A percentile compares a stretch with the other conserved stretches of the same genome.
Conservation (phyloP, 2,888 invertebrate species). For the Catocala nupta region DNA sequence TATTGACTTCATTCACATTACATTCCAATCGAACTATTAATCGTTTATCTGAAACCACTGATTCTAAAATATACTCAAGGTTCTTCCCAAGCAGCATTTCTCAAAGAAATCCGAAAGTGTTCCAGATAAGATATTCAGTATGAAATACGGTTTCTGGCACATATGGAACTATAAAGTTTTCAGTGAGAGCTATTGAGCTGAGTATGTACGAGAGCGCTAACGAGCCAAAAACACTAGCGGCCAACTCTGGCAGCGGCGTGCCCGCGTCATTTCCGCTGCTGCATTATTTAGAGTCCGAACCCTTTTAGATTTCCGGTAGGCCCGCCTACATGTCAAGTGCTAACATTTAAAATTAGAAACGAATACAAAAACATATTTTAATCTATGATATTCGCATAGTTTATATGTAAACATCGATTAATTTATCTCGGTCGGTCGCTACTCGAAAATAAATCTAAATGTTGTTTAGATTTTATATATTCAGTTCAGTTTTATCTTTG, state of each 20-base stretch:
- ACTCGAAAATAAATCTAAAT: conserved; percentile 1
- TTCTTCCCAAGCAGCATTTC: conserved; percentile 11
- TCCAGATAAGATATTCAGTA: conserved; percentile 31
- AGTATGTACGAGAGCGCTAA: conserved; percentile 45
- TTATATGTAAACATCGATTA: conserved; percentile 10
- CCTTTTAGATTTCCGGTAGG: conserved; percentile 62
- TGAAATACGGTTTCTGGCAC: conserved; percentile 48
- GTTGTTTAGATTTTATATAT: conserved; percentile 2
- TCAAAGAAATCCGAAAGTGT: conserved; percentile 23
- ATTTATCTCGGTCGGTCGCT: conserved; percentile 2
- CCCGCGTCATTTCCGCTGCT: conserved; percentile 67
- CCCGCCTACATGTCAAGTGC: conserved; percentile 31
- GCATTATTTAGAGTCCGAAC: conserved; percentile 60
- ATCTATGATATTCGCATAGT: conserved; percentile 8
- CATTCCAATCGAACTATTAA: neutral
- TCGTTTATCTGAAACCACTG: conserved; percentile 6
- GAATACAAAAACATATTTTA: conserved; percentile 16
- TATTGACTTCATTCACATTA: neutral
- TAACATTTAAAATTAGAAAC: conserved; percentile 22
- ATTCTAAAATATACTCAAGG: conserved; percentile 11
- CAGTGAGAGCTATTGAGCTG: conserved; percentile 49
- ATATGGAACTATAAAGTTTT: conserved; percentile 48
- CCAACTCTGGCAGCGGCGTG: conserved; percentile 46
- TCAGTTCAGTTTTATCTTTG: conserved; percentile 12
- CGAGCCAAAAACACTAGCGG: conserved; percentile 58